A percentile compares a stretch with the other conserved stretches of the same genome.
phyloP scores from a whole-genome alignment of 64 coral and sea anemone genomes.

The Stichodactyla mertensii region DNA sequence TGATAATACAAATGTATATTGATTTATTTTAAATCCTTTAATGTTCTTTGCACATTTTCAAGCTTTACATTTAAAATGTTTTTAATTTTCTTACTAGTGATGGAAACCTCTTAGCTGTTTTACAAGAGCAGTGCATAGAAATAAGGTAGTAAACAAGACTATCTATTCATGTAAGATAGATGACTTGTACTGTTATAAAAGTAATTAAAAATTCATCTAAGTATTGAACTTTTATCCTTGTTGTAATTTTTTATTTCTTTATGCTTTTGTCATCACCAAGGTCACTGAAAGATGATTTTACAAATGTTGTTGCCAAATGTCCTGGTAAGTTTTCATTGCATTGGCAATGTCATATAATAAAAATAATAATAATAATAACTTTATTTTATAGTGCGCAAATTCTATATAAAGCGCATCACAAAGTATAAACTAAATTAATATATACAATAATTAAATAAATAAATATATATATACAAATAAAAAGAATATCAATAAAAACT shows the following conservation, averaged over 20 bases:
- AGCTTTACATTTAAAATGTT: background rate
- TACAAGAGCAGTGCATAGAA: conserved; percentile 91
- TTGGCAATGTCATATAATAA: too few species aligned
- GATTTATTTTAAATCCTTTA: too few species aligned
- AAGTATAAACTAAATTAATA: too few species aligned
- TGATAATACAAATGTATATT: too few species aligned
- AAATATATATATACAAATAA: too few species aligned
- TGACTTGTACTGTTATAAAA: background rate
- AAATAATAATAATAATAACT: too few species aligned
- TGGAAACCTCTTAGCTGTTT: conserved; percentile 84
- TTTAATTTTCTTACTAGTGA: conserved; percentile 42
- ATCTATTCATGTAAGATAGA: too few species aligned
- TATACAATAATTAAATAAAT: too few species aligned
- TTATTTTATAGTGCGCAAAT: too few species aligned
- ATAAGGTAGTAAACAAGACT: conserved; percentile 67
- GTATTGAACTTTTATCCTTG: background rate
- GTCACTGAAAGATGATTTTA: conserved; percentile 89
- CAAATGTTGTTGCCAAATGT: conserved; percentile 84
- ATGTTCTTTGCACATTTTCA: too few species aligned
- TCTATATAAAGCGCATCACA: too few species aligned
- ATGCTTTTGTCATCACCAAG: conserved; percentile 27
- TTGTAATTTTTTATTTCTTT: conserved; percentile 9
- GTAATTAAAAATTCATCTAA: background rate
- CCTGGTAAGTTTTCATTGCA: conserved; percentile 50
- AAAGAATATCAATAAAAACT: too few species aligned